These are phyloP conservation scores for Plemyria rubiginata DNA, from an alignment of 2,888 invertebrate genomes.

Conservation along the genomic window DNA sequence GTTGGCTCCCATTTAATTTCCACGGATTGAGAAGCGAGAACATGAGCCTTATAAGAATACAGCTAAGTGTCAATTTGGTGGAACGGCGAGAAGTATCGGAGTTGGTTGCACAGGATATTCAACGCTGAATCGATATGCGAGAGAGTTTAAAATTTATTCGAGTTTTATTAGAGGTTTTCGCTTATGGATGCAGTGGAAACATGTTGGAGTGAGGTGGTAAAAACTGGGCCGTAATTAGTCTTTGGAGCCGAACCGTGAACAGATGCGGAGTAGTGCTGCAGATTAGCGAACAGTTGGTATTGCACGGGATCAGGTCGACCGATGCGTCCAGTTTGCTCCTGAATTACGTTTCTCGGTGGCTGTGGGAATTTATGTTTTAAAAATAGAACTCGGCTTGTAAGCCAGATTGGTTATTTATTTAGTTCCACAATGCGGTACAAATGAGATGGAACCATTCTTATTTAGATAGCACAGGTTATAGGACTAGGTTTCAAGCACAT, in stretches of 20 bases:
- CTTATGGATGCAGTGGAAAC: constrained; percentile 60
- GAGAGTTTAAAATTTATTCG: constrained; percentile 57
- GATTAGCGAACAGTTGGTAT: constrained; percentile 22
- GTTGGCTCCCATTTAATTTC: constrained; percentile 52
- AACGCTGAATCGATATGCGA: constrained; percentile 54
- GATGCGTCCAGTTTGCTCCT: constrained; percentile 52
- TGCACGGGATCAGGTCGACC: constrained; percentile 44
- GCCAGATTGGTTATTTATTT: constrained; percentile 40
- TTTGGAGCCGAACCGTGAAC: constrained; percentile 72
- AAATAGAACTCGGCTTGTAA: constrained; percentile 33
- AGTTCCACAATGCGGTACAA: constrained; percentile 25
- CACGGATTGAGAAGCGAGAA: constrained; percentile 48
- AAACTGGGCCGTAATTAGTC: constrained; percentile 77
- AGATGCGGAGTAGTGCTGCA: constrained; percentile 43
- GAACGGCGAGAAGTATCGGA: constrained; percentile 39
- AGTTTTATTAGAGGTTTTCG: constrained; percentile 55
- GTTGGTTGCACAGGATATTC: constrained; percentile 50
- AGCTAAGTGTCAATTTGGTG: constrained; percentile 59
- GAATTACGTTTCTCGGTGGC: constrained; percentile 52
- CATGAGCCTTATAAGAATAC: constrained; percentile 54
- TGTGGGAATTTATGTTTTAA: constrained; percentile 46
- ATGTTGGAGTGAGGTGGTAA: constrained; percentile 67
- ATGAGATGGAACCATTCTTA: background rate
- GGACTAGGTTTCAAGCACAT: too few species aligned
- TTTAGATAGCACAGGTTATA: too few species aligned